Conservation (phyloP, 2,797 vertebrate genomes). For the Phataginus tetradactyla region DNA sequence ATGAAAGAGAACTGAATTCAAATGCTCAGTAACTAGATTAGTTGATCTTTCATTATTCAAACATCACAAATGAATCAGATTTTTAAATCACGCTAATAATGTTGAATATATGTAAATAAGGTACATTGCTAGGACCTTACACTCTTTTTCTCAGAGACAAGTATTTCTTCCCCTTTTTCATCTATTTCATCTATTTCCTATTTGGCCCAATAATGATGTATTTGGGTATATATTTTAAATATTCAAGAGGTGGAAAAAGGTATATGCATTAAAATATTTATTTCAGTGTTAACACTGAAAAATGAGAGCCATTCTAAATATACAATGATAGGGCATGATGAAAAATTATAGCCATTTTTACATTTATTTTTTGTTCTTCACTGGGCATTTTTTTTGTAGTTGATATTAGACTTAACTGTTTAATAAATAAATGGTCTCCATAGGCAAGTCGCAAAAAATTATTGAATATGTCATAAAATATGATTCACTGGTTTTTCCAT, state of each 20-base stretch:
- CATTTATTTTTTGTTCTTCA: background rate
- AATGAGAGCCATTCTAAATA: background rate
- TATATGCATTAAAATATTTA: constrained; percentile 11
- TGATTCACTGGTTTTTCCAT: background rate
- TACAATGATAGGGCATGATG: background rate
- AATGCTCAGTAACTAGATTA: constrained; percentile 61
- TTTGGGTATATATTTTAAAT: background rate
- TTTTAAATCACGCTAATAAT: background rate
- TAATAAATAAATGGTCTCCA: background rate
- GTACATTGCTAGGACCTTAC: background rate
- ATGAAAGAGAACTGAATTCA: constrained; percentile 64
- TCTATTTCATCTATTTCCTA: no score
- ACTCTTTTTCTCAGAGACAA: background rate
- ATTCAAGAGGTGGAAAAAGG: background rate
- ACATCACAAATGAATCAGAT: constrained; percentile 29
- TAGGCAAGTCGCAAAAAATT: background rate
- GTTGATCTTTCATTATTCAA: background rate
- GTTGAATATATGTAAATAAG: background rate
- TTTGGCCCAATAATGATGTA: background rate
- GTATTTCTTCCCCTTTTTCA: background rate
- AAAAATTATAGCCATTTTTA: background rate
- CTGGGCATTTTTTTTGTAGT: background rate
- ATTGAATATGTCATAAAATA: background rate
- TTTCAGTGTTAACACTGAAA: background rate
- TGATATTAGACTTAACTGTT: background rate